Conservation (phyloP, 2,113 vertebrate species). For the Diphyllodes magnificus region DNA sequence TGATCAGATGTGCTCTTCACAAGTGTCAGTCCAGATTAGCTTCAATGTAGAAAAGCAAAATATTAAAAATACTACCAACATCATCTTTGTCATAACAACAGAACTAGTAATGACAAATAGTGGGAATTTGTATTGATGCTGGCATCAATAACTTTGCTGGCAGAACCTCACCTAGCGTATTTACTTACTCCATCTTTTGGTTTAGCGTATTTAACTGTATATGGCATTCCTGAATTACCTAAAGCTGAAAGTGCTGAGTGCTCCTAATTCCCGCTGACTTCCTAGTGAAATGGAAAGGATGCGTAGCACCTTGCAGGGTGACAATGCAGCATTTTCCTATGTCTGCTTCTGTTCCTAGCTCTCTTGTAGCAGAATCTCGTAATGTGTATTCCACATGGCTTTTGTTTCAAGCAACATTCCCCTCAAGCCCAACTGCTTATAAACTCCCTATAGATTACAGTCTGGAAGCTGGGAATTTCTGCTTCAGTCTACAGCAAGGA, state of each 20-base stretch:
- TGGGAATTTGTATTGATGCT: not conserved
- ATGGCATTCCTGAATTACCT: not conserved
- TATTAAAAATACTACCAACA: not conserved
- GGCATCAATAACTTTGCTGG: not conserved
- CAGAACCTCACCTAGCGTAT: not conserved
- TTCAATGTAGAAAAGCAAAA: constrained; percentile 66
- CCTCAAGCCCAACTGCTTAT: not conserved
- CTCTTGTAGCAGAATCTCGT: not conserved
- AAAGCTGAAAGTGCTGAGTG: not conserved
- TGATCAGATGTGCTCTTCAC: constrained; percentile 75
- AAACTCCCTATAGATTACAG: not conserved
- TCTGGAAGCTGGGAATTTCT: not conserved
- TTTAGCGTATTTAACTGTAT: not conserved
- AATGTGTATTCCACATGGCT: not conserved
- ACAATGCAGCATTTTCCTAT: not conserved
- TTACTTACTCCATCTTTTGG: not conserved
- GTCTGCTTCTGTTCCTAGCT: not conserved
- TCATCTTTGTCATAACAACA: not conserved
- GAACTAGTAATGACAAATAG: not conserved
- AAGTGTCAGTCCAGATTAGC: constrained; percentile 74
- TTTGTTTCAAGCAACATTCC: constrained; percentile 9
- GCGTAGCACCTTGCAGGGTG: not conserved
- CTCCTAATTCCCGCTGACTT: not conserved
- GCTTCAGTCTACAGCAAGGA: not conserved
- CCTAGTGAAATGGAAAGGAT: not conserved